Conservation (phyloP, 2,113 vertebrate species). For the Phaethornis superciliosus region DNA sequence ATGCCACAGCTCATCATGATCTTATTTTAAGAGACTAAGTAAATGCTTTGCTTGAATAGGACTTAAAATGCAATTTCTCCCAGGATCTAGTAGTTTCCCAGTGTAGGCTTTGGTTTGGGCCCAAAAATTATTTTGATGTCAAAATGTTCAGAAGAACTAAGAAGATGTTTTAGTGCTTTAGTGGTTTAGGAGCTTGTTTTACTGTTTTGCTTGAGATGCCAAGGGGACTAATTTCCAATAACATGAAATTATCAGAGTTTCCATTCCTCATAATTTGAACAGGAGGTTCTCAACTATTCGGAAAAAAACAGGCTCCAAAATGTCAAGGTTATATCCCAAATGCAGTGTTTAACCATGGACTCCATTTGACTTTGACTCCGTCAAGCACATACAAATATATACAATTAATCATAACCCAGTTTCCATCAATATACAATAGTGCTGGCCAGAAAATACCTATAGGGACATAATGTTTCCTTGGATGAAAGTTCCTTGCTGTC, state of each 20-base stretch:
- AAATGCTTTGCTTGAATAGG: neutral
- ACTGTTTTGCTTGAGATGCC: neutral
- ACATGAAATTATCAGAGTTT: neutral
- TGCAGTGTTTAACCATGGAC: neutral
- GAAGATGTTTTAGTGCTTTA: neutral
- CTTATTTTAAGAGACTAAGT: neutral
- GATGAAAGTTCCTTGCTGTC: neutral
- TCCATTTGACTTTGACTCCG: neutral
- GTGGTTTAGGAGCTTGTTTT: neutral
- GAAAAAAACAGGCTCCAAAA: neutral
- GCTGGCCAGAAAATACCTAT: neutral
- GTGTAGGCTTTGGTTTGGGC: neutral
- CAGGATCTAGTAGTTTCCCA: neutral
- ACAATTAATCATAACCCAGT: neutral
- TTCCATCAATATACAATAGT: neutral
- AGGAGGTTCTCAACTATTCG: neutral
- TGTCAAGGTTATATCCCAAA: neutral
- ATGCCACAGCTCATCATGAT: neutral
- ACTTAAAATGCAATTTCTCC: neutral
- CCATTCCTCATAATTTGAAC: neutral
- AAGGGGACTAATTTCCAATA: neutral
- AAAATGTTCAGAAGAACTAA: neutral
- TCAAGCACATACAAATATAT: neutral
- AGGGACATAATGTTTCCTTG: neutral
- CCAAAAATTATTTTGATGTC: neutral